A percentile compares a stretch with the other conserved stretches of the same genome.
phyloP scores from a whole-genome alignment of 2,797 vertebrate genomes.

The Gallinago nigripennis region DNA sequence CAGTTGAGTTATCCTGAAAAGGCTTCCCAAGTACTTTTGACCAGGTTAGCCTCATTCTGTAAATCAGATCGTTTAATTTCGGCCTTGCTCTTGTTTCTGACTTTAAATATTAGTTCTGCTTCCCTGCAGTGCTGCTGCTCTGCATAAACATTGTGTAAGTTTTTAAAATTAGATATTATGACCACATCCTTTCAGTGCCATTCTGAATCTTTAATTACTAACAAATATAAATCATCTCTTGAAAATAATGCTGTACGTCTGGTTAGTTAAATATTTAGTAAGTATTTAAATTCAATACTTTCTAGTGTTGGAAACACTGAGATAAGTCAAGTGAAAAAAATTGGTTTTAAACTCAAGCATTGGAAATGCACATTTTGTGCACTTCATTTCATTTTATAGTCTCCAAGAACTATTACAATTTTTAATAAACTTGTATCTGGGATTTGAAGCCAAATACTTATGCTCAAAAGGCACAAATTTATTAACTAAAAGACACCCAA shows the following conservation, averaged over 20 bases:
- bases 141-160: neutral
- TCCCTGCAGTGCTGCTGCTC: neutral
- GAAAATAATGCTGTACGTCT: neutral
- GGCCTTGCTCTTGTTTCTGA: neutral
- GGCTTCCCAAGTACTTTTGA: neutral
- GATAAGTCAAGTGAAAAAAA: slow-evolving; percentile 76
- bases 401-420: slow-evolving; percentile 76
- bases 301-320: slow-evolving; percentile 56
- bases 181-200: neutral
- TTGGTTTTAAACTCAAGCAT: slow-evolving; percentile 70
- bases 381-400: slow-evolving; percentile 80
- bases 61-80: neutral
- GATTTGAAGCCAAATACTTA: slow-evolving; percentile 76
- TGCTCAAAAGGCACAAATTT: slow-evolving; percentile 75
- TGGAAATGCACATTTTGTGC: slow-evolving; percentile 72
- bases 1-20: neutral
- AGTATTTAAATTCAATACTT: slow-evolving; percentile 70
- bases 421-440: slow-evolving; percentile 81
- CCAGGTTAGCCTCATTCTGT: neutral
- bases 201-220: slow-evolving; percentile 45
- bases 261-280: slow-evolving; percentile 70
- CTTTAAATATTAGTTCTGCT: neutral
- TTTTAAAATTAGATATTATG: neutral
- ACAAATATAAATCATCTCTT: slow-evolving; percentile 33
- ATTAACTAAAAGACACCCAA: slow-evolving; percentile 77